These are phyloP conservation scores for Tetragonula clypearis DNA, from an alignment of 1,140 invertebrate species.

Conservation along the genomic window DNA sequence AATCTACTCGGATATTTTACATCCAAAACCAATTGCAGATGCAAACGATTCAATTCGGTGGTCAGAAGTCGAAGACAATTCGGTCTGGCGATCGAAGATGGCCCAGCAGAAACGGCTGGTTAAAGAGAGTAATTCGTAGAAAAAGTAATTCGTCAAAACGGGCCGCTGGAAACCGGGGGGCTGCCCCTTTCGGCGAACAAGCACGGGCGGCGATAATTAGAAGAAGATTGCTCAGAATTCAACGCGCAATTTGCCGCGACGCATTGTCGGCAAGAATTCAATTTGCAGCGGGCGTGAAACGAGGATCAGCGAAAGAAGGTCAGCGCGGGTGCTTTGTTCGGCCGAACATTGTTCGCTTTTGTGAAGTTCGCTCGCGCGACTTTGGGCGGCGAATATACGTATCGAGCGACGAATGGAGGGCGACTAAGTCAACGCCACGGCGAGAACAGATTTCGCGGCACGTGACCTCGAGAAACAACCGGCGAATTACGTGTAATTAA, in stretches of 20 bases:
- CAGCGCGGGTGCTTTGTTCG: conserved; percentile 22
- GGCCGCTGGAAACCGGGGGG: no score
- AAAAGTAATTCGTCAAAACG: conserved; percentile 18
- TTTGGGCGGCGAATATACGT: neutral
- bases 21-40: neutral
- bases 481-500: no score
- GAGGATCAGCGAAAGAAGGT: conserved; percentile 28
- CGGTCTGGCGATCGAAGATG: neutral
- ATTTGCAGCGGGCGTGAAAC: conserved; percentile 12
- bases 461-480: neutral
- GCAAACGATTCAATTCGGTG: no score
- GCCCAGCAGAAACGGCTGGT: neutral
- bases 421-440: neutral
- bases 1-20: neutral
- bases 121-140: neutral
- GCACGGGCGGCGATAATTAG: conserved; percentile 18
- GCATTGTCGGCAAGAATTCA: conserved; percentile 43
- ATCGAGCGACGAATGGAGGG: neutral
- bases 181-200: no score
- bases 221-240: conserved; percentile 22
- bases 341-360: conserved; percentile 26
- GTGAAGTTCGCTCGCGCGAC: neutral
- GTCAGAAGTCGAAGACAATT: neutral
- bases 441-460: conserved; percentile 8
- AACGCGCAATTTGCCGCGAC: conserved; percentile 25